Evolutionary conservation across 1,140 invertebrate species (phyloP).

Genomic region (Drosophila parabipectinata): DNA sequence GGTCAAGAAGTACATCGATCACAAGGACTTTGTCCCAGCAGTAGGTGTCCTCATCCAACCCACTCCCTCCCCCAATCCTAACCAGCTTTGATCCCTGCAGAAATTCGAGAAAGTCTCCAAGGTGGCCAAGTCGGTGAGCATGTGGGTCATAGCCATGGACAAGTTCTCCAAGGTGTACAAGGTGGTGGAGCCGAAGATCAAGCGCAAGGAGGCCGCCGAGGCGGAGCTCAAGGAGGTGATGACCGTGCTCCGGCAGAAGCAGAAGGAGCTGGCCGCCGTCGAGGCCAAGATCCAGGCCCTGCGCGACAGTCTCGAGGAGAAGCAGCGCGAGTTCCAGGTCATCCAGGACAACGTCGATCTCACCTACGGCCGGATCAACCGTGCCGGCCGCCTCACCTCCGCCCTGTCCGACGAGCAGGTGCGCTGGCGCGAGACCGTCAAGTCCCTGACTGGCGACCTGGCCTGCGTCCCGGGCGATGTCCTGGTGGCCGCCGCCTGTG

Average conservation of each 20-base stretch:
- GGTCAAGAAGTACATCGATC: conserved; percentile 92
- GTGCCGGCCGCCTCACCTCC: conserved; percentile 92
- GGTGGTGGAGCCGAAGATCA: conserved; percentile 93
- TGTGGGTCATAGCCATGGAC: conserved; percentile 95
- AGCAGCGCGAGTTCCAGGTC: conserved; percentile 88
- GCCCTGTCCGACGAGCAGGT: conserved; percentile 93
- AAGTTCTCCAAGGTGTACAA: conserved; percentile 92
- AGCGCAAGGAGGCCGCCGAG: conserved; percentile 90
- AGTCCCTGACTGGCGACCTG: conserved; percentile 71
- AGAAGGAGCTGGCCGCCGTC: conserved; percentile 90
- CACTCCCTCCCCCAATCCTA: conserved; percentile 68
- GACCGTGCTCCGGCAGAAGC: conserved; percentile 90
- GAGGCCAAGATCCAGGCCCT: conserved; percentile 85
- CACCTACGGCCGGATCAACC: conserved; percentile 90
- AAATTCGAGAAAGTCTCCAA: conserved; percentile 89
- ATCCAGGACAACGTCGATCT: conserved; percentile 90
- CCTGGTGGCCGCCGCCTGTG: conserved; percentile 92
- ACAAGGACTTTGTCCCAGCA: conserved; percentile 89
- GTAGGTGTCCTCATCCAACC: conserved; percentile 39
- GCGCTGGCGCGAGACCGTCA: conserved; percentile 91
- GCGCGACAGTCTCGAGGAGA: conserved; percentile 86
- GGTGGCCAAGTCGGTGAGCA: conserved; percentile 94
- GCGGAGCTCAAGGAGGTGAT: conserved; percentile 90
- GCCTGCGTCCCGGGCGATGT: conserved; percentile 89
- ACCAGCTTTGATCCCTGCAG: conserved; percentile 66